These are phyloP conservation scores for Astreopora myriophthalma DNA, from an alignment of 64 coral and sea anemone species.

Conservation along the genomic window DNA sequence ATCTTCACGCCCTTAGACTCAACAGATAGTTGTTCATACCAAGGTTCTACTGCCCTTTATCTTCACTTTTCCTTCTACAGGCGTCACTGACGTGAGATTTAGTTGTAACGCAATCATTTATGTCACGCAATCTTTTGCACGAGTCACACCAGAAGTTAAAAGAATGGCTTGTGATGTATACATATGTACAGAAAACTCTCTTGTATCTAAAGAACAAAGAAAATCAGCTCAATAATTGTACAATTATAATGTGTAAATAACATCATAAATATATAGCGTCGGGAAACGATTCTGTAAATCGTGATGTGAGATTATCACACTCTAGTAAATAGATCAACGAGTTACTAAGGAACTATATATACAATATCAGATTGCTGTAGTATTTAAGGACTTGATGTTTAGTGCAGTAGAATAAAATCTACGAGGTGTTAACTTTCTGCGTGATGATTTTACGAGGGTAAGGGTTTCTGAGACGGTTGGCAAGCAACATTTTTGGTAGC, in stretches of 20 bases:
- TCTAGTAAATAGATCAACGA: not conserved
- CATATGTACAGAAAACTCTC: slow-evolving; percentile 22
- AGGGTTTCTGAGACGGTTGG: too few species aligned
- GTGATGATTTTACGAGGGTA: not conserved
- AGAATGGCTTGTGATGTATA: not conserved
- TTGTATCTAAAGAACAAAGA: slow-evolving; percentile 14
- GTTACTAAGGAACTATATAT: not conserved
- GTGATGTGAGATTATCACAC: not conserved
- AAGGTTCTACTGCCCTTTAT: not conserved
- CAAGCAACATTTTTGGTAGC: too few species aligned
- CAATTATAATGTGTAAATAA: slow-evolving; percentile 43
- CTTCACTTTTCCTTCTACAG: not conserved
- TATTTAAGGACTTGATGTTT: slow-evolving; percentile 19
- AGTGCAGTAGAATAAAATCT: not conserved
- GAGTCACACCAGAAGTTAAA: not conserved
- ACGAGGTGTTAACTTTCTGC: not conserved
- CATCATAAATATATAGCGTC: not conserved
- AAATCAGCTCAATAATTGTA: not conserved
- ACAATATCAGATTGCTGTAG: not conserved
- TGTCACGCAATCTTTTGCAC: not conserved
- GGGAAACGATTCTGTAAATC: not conserved
- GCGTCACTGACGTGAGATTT: not conserved
- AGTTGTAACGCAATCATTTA: too few species aligned
- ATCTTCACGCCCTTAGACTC: too few species aligned
- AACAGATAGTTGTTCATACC: not conserved